phyloP scores from a whole-genome alignment of 1,140 invertebrate species.

The Belonocnema kinseyi region DNA sequence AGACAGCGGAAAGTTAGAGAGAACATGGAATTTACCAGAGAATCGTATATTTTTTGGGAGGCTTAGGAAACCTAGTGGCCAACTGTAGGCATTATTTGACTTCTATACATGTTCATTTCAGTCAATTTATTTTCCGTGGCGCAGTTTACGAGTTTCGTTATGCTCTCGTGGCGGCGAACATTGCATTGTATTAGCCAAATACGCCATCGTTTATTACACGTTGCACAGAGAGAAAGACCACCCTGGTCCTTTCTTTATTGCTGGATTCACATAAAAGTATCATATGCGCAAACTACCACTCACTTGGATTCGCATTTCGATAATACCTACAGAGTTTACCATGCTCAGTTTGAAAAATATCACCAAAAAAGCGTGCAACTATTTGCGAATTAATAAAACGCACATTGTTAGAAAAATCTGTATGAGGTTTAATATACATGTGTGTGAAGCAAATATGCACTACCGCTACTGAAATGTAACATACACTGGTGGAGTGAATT shows the following conservation, averaged over 20 bases:
- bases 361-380: too few relatives aligned
- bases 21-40: too few relatives aligned
- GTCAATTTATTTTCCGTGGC: constrained; percentile 7
- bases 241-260: constrained; percentile 1
- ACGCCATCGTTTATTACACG: constrained; percentile 15
- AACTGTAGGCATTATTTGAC: constrained; percentile 7
- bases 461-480: too few relatives aligned
- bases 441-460: too few relatives aligned
- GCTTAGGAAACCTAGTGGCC: neutral
- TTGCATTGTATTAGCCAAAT: constrained; percentile 10
- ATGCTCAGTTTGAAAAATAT: neutral
- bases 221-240: constrained; percentile 7
- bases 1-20: too few relatives aligned
- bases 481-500: too few relatives aligned
- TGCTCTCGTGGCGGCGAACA: constrained; percentile 14
- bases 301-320: constrained; percentile 6
- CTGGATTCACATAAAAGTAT: constrained; percentile 19
- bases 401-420: too few relatives aligned
- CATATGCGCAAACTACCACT: neutral
- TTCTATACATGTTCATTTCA: constrained; percentile 5
- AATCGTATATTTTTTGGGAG: neutral
- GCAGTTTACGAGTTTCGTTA: constrained; percentile 20
- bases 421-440: too few relatives aligned
- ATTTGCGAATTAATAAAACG: too few relatives aligned
- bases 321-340: neutral